Evolutionary conservation across 2,888 invertebrate genomes (phyloP).

Genomic region (Drosophila bunnanda): DNA sequence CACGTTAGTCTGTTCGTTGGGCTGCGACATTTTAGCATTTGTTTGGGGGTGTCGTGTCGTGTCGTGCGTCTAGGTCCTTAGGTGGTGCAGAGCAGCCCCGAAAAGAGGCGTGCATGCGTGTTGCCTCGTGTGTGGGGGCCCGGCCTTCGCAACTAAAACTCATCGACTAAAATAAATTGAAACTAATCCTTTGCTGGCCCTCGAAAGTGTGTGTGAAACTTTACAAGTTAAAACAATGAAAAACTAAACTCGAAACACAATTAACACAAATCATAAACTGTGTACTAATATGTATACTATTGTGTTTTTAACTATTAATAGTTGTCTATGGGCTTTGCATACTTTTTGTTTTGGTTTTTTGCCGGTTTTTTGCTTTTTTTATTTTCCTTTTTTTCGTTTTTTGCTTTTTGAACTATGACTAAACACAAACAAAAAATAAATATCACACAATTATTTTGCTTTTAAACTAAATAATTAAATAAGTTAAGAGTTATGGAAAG

Average conservation of each 20-base stretch:
- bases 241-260: constrained; percentile 10
- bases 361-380: constrained; percentile 13
- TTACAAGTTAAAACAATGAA: constrained; percentile 28
- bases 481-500: constrained; percentile 43
- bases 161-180: constrained; percentile 37
- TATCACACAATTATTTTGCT: constrained; percentile 41
- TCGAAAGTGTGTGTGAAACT: background rate
- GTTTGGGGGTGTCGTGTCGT: constrained; percentile 30
- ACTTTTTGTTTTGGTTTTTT: constrained; percentile 39
- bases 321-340: constrained; percentile 49
- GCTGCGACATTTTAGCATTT: constrained; percentile 73
- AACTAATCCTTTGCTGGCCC: constrained; percentile 26
- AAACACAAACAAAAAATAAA: constrained; percentile 28
- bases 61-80: constrained; percentile 26
- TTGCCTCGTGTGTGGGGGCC: constrained; percentile 22
- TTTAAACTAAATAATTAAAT: constrained; percentile 45
- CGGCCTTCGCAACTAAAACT: constrained; percentile 32
- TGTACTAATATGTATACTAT: constrained; percentile 32
- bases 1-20: constrained; percentile 59
- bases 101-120: constrained; percentile 22
- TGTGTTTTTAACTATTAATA: constrained; percentile 18
- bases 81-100: constrained; percentile 27
- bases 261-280: constrained; percentile 28
- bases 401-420: constrained; percentile 31
- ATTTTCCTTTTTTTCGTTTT: constrained; percentile 25